Conservation (phyloP, 1,140 invertebrate genomes). For the Zaprionus kolodkinae region DNA sequence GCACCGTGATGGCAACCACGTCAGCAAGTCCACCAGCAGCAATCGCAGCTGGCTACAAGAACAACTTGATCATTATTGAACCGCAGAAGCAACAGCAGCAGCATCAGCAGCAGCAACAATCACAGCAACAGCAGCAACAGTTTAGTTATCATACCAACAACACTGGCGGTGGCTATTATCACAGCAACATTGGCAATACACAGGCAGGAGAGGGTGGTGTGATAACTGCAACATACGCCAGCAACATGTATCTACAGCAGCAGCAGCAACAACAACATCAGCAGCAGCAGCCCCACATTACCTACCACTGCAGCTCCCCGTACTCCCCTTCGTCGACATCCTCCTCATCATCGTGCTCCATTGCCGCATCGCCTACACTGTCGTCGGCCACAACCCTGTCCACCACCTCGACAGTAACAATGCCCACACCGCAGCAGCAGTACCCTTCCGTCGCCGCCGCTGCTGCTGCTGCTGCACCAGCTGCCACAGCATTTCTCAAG, state of each 20-base stretch:
- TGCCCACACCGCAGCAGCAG: slow-evolving; percentile 76
- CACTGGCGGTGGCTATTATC: slow-evolving; percentile 28
- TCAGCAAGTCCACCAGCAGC: slow-evolving; percentile 57
- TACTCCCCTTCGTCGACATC: slow-evolving; percentile 80
- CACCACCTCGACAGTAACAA: slow-evolving; percentile 78
- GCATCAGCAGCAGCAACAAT: slow-evolving; percentile 37
- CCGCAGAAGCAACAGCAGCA: slow-evolving; percentile 67
- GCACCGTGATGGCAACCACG: slow-evolving; percentile 42
- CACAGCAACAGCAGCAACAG: slow-evolving; percentile 42
- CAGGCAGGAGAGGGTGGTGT: slow-evolving; percentile 48
- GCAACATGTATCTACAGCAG: slow-evolving; percentile 67
- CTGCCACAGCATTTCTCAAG: slow-evolving; percentile 69
- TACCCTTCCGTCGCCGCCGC: slow-evolving; percentile 44
- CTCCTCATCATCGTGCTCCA: slow-evolving; percentile 82
- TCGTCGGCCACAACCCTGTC: slow-evolving; percentile 77
- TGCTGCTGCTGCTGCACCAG: background rate
- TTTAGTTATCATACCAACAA: slow-evolving; percentile 55
- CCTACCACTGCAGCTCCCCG: slow-evolving; percentile 77
- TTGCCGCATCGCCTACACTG: slow-evolving; percentile 77
- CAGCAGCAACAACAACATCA: slow-evolving; percentile 39
- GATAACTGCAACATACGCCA: slow-evolving; percentile 47
- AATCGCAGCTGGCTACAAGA: slow-evolving; percentile 54
- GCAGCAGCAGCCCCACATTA: slow-evolving; percentile 65
- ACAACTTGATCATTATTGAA: slow-evolving; percentile 80
- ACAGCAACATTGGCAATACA: slow-evolving; percentile 45